These are phyloP conservation scores for Tetramorium parvispinum DNA, from an alignment of 1,140 invertebrate genomes.

Conservation along the genomic window DNA sequence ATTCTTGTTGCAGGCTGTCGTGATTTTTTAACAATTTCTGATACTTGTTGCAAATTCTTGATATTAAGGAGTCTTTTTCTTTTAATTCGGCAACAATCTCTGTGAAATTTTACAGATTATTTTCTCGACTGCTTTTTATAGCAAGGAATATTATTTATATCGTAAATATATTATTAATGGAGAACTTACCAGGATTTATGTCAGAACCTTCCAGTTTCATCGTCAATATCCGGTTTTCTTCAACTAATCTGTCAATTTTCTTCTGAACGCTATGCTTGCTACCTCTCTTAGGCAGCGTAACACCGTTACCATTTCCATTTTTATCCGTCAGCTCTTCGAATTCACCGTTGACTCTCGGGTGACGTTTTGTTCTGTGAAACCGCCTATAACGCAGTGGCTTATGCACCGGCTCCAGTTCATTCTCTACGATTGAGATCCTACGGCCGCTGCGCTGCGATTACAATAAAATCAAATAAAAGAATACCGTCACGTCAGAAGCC, in stretches of 20 bases:
- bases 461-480: neutral
- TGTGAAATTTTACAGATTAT: constrained; percentile 5
- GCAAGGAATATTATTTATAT: neutral
- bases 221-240: constrained; percentile 80
- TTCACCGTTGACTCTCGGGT: constrained; percentile 8
- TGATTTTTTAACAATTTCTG: constrained; percentile 78
- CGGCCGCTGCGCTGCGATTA: constrained; percentile 66
- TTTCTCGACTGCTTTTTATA: neutral
- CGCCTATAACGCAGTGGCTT: constrained; percentile 70
- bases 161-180: neutral
- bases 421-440: constrained; percentile 50
- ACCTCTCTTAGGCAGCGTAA: constrained; percentile 67
- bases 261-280: constrained; percentile 77
- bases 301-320: constrained; percentile 58
- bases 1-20: constrained; percentile 67
- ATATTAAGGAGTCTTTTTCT: constrained; percentile 73
- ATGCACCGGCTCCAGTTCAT: constrained; percentile 67
- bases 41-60: constrained; percentile 77
- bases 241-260: constrained; percentile 80
- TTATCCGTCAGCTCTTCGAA: constrained; percentile 54
- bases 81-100: constrained; percentile 11
- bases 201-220: constrained; percentile 78
- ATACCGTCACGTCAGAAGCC: neutral
- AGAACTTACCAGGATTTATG: constrained; percentile 69
- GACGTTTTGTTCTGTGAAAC: constrained; percentile 61